Base-by-base conservation (phyloP, 64 coral and sea anemone species). In the Acropora tenuis region DNA sequence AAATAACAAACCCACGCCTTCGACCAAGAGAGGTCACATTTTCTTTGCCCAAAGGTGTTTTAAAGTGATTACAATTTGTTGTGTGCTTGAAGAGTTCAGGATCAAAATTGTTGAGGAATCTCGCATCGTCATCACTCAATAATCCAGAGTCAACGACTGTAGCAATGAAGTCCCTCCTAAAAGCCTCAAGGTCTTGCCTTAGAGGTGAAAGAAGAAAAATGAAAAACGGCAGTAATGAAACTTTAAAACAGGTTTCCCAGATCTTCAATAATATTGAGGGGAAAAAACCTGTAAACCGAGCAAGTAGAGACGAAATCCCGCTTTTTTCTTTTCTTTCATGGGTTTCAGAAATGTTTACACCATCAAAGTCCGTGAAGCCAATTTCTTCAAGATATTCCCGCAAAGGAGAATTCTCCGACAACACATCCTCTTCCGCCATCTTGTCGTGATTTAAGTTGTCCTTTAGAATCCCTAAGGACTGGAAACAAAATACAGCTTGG, bases 401-500 rank as follows among this genome's bases (percentile, higher is more conserved):
- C 48, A 97, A 89, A 75, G 95, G 95, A 58, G 95, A 97, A 53
- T 97, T 97, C 10, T 90, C 88, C 68, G 94, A 94, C 16, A 97
- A 52, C 44, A 97, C 89, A 7, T 94, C 91, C n/a, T 96, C 95
- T 60, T 94, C 92, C 18, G 47, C 92, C 77, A 77, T 90, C 76
- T 69, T 96, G 18, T 78, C 12, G 3, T 15, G 17, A 19, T 19
- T 4, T 19, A 6, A 17, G 69, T 8, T 40, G 69, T 41, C 12
- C 3, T 8, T 55, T 10, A 10, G 5, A 7, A 7, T 55, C 42
- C 10, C 42, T 2, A 4, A 48, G 75, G 46, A 11, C 44, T 78
- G 75, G 75, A 78, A 17, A 43, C 52, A 55, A 55, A 55, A 45
- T 3, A 6, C 3, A 13, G 12, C 74, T 12, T 12, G 2, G 74